Conservation (phyloP, 30 jellyfish, hydroid and myxozoan species). For the Catostylus mosaicus region DNA sequence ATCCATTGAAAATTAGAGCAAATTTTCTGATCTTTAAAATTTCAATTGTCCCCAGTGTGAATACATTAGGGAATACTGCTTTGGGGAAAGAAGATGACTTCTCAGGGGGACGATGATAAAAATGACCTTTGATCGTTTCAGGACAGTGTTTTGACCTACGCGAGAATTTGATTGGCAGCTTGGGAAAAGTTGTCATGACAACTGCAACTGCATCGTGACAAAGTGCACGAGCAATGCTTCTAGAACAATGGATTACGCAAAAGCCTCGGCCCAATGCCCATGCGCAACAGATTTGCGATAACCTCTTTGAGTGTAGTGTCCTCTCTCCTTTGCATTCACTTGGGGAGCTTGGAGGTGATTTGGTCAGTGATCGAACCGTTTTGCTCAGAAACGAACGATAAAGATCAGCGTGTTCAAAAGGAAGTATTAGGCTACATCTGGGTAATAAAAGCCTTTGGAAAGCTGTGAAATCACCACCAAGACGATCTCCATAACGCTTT, state of each 20-base stretch:
- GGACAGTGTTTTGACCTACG: no score
- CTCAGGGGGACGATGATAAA: no score
- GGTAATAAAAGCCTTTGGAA: not conserved
- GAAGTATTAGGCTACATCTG: not conserved
- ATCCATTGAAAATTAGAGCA: no score
- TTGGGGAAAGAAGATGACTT: no score
- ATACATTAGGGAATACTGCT: no score
- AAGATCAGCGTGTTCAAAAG: not conserved
- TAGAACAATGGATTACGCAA: constrained; percentile 45
- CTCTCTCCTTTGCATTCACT: constrained; percentile 6
- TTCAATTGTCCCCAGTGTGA: no score
- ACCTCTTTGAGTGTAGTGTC: not conserved
- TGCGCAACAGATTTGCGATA: constrained; percentile 6
- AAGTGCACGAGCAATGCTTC: constrained; percentile 58
- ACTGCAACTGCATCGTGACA: constrained; percentile 24
- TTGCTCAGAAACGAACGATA: not conserved
- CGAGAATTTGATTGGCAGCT: constrained; percentile 20
- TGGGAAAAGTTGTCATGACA: constrained; percentile 17
- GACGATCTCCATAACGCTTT: constrained; percentile 10
- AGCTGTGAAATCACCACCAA: constrained; percentile 1
- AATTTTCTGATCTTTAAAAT: no score
- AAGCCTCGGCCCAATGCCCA: constrained; percentile 17
- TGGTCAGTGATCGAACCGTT: not conserved
- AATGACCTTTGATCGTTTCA: not conserved
- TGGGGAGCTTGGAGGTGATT: constrained; percentile 1